These are phyloP conservation scores for Thomomys bottae DNA, from an alignment of 2,113 vertebrate genomes.

Conservation along the genomic window DNA sequence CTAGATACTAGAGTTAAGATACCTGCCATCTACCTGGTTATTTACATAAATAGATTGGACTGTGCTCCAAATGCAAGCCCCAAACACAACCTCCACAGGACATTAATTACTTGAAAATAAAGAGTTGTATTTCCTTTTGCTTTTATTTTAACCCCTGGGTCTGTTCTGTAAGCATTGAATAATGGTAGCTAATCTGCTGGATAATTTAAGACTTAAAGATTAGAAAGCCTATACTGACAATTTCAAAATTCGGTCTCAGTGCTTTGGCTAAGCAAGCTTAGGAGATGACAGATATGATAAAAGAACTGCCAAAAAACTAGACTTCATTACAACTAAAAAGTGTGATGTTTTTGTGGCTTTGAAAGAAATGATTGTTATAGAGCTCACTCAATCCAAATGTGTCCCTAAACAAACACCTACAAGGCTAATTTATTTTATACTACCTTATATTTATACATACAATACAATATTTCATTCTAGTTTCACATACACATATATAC, in stretches of 20 bases:
- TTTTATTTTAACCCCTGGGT: slow-evolving; percentile 28
- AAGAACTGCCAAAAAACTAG: slow-evolving; percentile 76
- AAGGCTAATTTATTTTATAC: slow-evolving; percentile 63
- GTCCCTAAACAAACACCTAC: slow-evolving; percentile 71
- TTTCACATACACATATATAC: slow-evolving; percentile 45
- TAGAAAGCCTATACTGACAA: slow-evolving; percentile 73
- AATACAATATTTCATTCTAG: slow-evolving; percentile 62
- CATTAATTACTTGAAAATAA: slow-evolving; percentile 69
- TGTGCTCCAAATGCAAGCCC: slow-evolving; percentile 30
- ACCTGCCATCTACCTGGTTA: slow-evolving; percentile 36
- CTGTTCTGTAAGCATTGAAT: neutral
- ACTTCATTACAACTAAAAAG: slow-evolving; percentile 67
- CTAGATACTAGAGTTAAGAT: neutral
- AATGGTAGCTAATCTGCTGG: slow-evolving; percentile 58
- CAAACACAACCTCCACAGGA: slow-evolving; percentile 43
- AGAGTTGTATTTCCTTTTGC: slow-evolving; percentile 58
- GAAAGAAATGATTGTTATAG: slow-evolving; percentile 72
- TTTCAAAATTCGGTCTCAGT: slow-evolving; percentile 80
- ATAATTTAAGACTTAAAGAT: slow-evolving; percentile 75
- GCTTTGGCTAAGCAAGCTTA: slow-evolving; percentile 78
- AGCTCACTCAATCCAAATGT: slow-evolving; percentile 64
- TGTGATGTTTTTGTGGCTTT: slow-evolving; percentile 69
- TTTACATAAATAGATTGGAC: slow-evolving; percentile 52
- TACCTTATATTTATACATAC: slow-evolving; percentile 70
- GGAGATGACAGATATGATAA: slow-evolving; percentile 77